These are phyloP conservation scores for Arvicanthis niloticus DNA, from an alignment of 2,113 vertebrate species.

Conservation along the genomic window DNA sequence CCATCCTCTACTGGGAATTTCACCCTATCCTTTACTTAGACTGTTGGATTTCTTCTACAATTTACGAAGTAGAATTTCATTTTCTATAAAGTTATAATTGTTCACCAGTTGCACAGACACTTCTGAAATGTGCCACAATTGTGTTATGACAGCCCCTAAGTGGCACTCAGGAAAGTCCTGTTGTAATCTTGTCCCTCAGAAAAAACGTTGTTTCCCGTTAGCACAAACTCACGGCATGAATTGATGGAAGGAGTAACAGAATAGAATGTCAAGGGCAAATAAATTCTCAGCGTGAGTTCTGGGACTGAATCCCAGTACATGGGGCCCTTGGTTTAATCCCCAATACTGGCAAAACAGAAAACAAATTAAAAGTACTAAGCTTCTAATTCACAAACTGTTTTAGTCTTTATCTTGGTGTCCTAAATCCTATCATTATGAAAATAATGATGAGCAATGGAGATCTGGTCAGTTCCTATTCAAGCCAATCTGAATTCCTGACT, in stretches of 20 bases:
- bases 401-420: background rate
- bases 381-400: background rate
- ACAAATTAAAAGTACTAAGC: too few species aligned
- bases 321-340: background rate
- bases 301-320: background rate
- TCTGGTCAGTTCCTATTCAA: background rate
- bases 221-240: background rate
- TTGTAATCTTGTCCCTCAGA: too few species aligned
- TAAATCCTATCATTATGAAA: background rate
- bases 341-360: background rate
- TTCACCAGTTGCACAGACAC: background rate
- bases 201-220: background rate
- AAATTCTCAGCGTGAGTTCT: background rate
- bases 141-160: background rate
- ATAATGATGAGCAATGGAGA: background rate
- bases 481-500: background rate
- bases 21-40: background rate
- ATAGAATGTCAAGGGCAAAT: fast-evolving
- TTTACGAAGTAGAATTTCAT: background rate
- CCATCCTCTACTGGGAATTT: background rate
- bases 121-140: too few species aligned
- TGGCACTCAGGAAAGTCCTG: background rate
- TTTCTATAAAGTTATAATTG: background rate
- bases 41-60: background rate
- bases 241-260: background rate